Base-by-base conservation (phyloP, 2,797 vertebrate species). In the Scolopax bukidnonensis region DNA sequence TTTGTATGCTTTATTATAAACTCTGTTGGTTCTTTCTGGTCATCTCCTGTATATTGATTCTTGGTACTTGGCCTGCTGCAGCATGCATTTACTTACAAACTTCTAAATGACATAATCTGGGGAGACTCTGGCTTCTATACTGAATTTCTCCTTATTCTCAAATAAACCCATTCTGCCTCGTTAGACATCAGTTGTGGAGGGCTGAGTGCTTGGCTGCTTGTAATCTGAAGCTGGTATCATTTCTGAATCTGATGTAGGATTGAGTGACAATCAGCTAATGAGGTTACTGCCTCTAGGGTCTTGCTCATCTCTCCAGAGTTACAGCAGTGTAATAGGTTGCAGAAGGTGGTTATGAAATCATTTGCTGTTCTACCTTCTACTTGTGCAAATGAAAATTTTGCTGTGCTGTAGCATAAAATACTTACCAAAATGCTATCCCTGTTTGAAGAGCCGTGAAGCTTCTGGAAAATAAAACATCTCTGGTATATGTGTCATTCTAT, bases 261-360 rank as follows among this genome's bases (percentile, higher is more conserved):
- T 94, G 84, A 94, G 54, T 3, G 25, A 64, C 81, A 94, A 92
- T 67, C 85, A 82, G 59, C 64, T 94, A 95, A 82, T 89, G 90
- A 95, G 90, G n/a, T 96, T 88, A 84, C 12, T 51, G 64, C 19
- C 90, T 92, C 74, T 43, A 76, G 90, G 41, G 73, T 53, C 86
- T 90, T 78, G n/a, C 61, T 92, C 65, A 53, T 88, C 73, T 50
- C 88, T 94, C 69, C 50, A 53, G 84, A 93, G 87, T 43, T 43
- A 36, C 27, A 65, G 63, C 50, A 89, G 25, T 73, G 43, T 82
- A 89, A 93, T 56, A 84, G 48, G 11, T 73, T 89, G 67, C 32
- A 79, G 36, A 84, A 79, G 36, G 30, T 30, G 11, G 51, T 77
- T 94, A 77, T 87, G 28, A 93, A 94, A 95, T 74, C 7, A 53